phyloP scores from a whole-genome alignment of 2,113 vertebrate species.

The Chlamydotis undulata region DNA sequence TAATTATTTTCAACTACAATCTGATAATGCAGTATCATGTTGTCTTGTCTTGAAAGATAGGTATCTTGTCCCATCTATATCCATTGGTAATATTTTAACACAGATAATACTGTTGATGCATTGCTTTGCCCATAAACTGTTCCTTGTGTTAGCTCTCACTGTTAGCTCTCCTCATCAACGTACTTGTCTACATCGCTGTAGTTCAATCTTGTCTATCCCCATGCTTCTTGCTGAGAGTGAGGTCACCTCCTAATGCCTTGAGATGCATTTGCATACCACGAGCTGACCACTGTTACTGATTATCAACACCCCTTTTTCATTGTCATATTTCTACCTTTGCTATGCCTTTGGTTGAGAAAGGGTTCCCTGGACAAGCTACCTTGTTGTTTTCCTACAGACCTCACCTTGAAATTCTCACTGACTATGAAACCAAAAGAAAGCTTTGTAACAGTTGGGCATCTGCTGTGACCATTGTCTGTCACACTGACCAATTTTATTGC shows the following conservation, averaged over 20 bases:
- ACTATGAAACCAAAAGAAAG: background rate
- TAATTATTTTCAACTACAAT: too few relatives aligned
- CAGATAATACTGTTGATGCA: too few relatives aligned
- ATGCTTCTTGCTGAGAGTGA: background rate
- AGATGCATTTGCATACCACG: background rate
- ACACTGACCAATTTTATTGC: background rate
- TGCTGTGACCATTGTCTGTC: background rate
- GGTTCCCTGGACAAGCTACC: background rate
- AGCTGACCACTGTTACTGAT: background rate
- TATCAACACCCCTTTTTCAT: background rate
- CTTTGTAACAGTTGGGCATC: background rate
- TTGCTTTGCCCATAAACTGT: background rate
- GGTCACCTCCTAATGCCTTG: background rate
- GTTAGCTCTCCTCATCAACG: background rate
- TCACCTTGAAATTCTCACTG: background rate
- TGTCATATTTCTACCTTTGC: background rate
- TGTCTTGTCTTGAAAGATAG: too few relatives aligned
- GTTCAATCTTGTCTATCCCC: background rate
- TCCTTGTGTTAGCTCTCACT: background rate
- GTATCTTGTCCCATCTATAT: too few relatives aligned
- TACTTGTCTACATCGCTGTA: background rate
- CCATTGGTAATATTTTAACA: too few relatives aligned
- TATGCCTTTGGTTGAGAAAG: background rate
- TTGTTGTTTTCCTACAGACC: background rate
- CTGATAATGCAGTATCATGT: too few relatives aligned